phyloP scores from a whole-genome alignment of 2,113 vertebrate genomes.

The Plecotus auritus region DNA sequence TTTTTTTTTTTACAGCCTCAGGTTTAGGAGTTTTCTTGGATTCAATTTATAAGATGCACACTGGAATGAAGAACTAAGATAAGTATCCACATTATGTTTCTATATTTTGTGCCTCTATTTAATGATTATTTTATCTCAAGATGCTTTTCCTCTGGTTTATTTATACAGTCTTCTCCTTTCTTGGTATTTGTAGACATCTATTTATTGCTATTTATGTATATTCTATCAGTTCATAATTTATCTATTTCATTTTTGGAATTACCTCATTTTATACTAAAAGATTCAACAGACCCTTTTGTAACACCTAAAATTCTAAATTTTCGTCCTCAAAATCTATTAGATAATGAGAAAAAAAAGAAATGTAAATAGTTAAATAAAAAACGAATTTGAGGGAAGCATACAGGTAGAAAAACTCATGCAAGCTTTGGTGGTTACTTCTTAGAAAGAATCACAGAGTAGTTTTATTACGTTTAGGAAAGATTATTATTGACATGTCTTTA shows the following conservation, averaged over 20 bases:
- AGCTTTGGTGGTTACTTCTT: neutral
- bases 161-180: neutral
- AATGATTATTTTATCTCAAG: neutral
- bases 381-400: neutral
- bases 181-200: neutral
- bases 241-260: neutral
- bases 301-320: neutral
- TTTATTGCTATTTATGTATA: neutral
- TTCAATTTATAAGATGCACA: neutral
- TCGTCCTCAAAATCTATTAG: neutral
- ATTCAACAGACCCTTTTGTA: neutral
- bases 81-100: neutral
- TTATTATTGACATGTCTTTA: neutral
- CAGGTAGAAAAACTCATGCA: neutral
- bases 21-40: neutral
- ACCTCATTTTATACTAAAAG: neutral
- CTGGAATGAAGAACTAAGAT: neutral
- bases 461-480: constrained; percentile 24
- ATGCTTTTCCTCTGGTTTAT: neutral
- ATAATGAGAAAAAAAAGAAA: neutral
- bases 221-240: neutral
- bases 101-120: neutral
- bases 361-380: neutral
- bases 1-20: neutral
- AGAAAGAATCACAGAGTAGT: neutral